A percentile compares a stretch with the other conserved stretches of the same genome.
Evolutionary conservation across 2,113 vertebrate genomes (phyloP).

Genomic region (Entelurus aequoreus): DNA sequence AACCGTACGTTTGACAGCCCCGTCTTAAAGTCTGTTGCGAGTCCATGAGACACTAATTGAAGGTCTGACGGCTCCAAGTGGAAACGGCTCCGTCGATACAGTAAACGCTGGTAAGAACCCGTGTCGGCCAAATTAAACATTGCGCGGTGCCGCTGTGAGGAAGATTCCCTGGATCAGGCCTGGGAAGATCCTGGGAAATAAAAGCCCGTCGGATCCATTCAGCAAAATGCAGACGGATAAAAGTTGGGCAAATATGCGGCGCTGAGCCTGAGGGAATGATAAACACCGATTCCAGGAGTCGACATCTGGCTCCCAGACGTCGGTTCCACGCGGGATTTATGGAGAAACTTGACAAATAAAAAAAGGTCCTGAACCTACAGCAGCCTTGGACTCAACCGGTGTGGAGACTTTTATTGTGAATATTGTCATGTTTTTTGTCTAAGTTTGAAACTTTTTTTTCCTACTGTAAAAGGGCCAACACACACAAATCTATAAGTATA

Average conservation of each 20-base stretch:
- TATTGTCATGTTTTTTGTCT: not conserved
- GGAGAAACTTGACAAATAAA: slow-evolving; percentile 19
- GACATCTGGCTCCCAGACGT: slow-evolving; percentile 18
- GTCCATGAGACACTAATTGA: not conserved
- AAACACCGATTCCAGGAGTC: slow-evolving; percentile 21
- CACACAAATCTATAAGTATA: too few species aligned
- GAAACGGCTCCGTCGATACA: not conserved
- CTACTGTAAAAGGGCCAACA: too few species aligned
- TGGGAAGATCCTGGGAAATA: not conserved
- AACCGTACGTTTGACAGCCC: too few species aligned
- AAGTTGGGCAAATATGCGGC: slow-evolving; percentile 1
- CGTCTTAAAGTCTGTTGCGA: not conserved
- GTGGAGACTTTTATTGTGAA: not conserved
- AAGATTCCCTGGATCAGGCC: slow-evolving; percentile 2
- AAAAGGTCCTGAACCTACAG: not conserved
- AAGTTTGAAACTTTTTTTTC: not conserved
- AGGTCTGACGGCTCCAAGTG: slow-evolving; percentile 1
- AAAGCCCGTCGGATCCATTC: slow-evolving; percentile 5
- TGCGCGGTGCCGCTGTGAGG: slow-evolving; percentile 1
- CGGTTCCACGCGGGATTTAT: slow-evolving; percentile 19
- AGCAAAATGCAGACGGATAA: slow-evolving; percentile 7
- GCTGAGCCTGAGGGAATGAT: slow-evolving; percentile 14
- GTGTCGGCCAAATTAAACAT: not conserved
- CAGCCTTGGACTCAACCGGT: slow-evolving; percentile 4
- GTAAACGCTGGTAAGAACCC: slow-evolving; percentile 3